A percentile compares a stretch with the other conserved stretches of the same genome.
phyloP scores from a whole-genome alignment of 2,888 invertebrate genomes.

The Venusia cambrica region DNA sequence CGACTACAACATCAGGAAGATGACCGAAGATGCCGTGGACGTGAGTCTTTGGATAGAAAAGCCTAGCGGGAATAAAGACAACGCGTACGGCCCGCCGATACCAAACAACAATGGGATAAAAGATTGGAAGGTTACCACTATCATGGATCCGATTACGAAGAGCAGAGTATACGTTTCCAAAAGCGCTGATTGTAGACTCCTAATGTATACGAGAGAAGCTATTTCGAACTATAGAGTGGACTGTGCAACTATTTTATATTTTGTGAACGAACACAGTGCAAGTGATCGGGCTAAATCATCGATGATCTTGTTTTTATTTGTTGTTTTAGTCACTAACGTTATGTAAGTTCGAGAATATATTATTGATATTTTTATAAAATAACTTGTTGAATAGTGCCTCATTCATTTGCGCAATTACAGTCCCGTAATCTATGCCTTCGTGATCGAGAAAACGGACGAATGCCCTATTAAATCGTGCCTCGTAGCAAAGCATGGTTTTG shows the following conservation, averaged over 20 bases:
- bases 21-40: slow-evolving; percentile 61
- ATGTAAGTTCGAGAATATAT: slow-evolving; percentile 9
- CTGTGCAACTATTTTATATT: slow-evolving; percentile 62
- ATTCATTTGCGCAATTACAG: too few relatives aligned
- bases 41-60: slow-evolving; percentile 65
- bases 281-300: slow-evolving; percentile 29
- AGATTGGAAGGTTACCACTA: slow-evolving; percentile 60
- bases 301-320: slow-evolving; percentile 16
- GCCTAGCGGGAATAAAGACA: slow-evolving; percentile 40
- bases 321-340: slow-evolving; percentile 19
- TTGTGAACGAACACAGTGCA: slow-evolving; percentile 54
- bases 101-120: slow-evolving; percentile 38
- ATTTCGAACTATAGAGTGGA: slow-evolving; percentile 61
- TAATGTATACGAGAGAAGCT: slow-evolving; percentile 67
- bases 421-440: too few relatives aligned
- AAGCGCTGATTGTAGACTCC: slow-evolving; percentile 57
- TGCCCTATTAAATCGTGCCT: too few relatives aligned
- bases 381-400: too few relatives aligned
- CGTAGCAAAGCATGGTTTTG: too few relatives aligned
- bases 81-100: slow-evolving; percentile 38
- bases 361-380: neutral
- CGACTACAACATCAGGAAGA: slow-evolving; percentile 65
- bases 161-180: slow-evolving; percentile 61
- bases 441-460: too few relatives aligned
- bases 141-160: slow-evolving; percentile 57